Evolutionary conservation across 2,888 invertebrate genomes (phyloP).

Genomic region (Cancer borealis): DNA sequence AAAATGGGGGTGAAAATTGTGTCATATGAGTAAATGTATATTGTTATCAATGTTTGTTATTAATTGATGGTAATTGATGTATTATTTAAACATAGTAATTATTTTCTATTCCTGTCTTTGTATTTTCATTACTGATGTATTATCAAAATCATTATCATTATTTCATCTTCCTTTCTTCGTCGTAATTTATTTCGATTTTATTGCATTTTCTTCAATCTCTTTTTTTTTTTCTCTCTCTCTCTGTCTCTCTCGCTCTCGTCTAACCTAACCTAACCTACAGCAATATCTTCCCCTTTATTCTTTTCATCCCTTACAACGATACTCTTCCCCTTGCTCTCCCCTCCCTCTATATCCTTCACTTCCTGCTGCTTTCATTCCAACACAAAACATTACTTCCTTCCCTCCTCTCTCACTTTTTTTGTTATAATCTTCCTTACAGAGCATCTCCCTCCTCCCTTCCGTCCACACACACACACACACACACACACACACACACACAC

Average conservation of each 20-base stretch:
- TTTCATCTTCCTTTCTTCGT: background rate
- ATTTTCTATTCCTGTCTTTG: no score
- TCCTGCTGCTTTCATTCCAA: no score
- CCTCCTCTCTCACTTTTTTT: background rate
- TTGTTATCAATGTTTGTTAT: no score
- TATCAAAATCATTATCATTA: background rate
- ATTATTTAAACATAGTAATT: no score
- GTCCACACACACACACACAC: background rate
- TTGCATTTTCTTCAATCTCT: background rate
- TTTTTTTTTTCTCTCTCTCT: background rate
- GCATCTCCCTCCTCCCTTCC: background rate
- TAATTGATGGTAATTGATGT: no score
- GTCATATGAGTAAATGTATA: no score
- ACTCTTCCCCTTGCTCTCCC: background rate
- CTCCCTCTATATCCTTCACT: background rate
- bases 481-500: background rate
- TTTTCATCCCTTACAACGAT: background rate
- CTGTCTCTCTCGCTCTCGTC: background rate
- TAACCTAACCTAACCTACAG: background rate
- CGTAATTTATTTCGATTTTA: background rate
- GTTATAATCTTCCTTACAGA: background rate
- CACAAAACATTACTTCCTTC: background rate
- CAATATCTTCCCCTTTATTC: background rate
- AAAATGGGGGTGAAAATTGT: no score
- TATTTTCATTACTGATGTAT: background rate